Evolutionary conservation across 1,140 invertebrate species (phyloP).

Genomic region (Bombus haemorrhoidalis): DNA sequence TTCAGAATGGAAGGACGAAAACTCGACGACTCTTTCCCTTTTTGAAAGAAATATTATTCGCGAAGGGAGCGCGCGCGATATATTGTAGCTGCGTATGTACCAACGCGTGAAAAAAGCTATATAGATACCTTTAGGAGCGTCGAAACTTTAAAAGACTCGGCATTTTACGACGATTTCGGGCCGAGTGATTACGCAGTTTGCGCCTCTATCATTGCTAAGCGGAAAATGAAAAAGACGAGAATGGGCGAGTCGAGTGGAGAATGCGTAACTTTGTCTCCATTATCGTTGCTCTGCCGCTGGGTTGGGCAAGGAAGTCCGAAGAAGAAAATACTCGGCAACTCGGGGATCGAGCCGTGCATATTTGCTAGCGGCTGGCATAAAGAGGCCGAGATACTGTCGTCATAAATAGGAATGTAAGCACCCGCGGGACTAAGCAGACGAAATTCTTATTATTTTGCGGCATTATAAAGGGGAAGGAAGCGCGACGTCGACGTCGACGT

Average conservation of each 20-base stretch:
- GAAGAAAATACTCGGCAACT: constrained; percentile 43
- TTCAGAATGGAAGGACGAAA: no score
- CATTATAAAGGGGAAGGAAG: constrained; percentile 18
- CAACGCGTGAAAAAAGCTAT: no score
- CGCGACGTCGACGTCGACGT: constrained; percentile 6
- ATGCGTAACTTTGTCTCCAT: constrained; percentile 34
- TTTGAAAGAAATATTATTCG: no score
- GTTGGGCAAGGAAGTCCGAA: not conserved
- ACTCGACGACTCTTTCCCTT: no score
- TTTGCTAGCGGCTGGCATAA: constrained; percentile 60
- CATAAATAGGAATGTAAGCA: constrained; percentile 64
- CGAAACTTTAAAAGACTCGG: not conserved
- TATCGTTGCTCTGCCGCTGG: constrained; percentile 7
- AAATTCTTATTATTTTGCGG: constrained; percentile 65
- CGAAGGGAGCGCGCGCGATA: not conserved
- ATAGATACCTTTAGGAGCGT: not conserved
- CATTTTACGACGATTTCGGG: not conserved
- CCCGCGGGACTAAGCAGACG: constrained; percentile 51
- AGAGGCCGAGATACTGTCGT: constrained; percentile 53
- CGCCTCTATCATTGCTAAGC: constrained; percentile 8
- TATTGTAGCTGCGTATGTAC: no score
- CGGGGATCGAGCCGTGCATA: constrained; percentile 54
- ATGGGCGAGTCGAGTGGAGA: not conserved
- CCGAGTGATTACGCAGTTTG: not conserved
- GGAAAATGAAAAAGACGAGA: not conserved